A percentile compares a stretch with the other conserved stretches of the same genome.
phyloP scores from a whole-genome alignment of 1,140 invertebrate species.

The Ceratosolen solmsi region DNA sequence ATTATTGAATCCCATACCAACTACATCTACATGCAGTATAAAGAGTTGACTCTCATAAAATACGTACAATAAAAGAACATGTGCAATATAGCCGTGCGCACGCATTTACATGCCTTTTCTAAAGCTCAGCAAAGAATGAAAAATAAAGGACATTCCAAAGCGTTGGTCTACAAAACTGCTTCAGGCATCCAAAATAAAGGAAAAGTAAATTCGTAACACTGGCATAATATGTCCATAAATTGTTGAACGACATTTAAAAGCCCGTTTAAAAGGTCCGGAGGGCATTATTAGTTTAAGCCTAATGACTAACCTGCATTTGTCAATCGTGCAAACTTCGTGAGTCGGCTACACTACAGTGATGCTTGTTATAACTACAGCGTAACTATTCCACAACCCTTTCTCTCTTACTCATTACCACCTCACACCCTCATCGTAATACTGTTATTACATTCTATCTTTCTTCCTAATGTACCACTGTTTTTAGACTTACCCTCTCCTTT shows the following conservation, averaged over 20 bases:
- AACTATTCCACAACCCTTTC: no score
- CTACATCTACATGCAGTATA: not conserved
- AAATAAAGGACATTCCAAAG: no score
- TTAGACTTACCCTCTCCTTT: no score
- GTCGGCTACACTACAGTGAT: no score
- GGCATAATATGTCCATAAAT: not conserved
- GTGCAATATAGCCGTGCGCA: not conserved
- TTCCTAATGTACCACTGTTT: no score
- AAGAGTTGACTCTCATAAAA: not conserved
- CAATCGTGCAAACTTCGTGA: no score
- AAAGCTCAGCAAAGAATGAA: no score
- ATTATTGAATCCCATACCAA: not conserved
- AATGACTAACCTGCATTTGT: slow-evolving; percentile 34
- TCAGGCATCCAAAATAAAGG: not conserved
- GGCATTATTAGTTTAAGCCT: slow-evolving; percentile 64
- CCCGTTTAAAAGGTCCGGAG: not conserved
- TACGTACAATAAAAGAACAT: not conserved
- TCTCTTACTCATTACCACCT: no score
- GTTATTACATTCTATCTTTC: no score
- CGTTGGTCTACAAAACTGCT: no score
- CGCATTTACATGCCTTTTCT: not conserved
- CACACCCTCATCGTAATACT: no score
- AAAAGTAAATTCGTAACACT: not conserved
- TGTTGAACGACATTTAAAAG: not conserved
- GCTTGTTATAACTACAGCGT: no score